Percentiles rank a stretch among this genome's conserved stretches.
Conservation (phyloP, 2,888 invertebrate genomes). For the Seira sanloemensis region DNA sequence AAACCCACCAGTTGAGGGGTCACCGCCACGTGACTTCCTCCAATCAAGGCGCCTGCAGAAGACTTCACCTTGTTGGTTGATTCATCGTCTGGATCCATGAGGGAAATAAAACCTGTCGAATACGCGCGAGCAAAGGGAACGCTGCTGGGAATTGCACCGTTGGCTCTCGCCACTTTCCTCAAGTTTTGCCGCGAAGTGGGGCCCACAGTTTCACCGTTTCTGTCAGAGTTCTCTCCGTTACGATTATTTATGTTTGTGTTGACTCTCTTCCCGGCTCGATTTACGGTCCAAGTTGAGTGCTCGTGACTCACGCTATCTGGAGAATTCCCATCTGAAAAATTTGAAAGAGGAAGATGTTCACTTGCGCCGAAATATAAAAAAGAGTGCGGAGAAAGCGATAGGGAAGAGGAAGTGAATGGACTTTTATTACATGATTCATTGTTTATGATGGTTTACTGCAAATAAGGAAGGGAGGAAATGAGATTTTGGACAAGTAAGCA, state of each 20-base stretch:
- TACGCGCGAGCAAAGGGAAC: slow-evolving; percentile 38
- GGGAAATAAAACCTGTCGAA: slow-evolving; percentile 47
- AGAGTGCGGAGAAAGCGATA: neutral
- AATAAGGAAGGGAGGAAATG: neutral
- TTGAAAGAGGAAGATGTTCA: neutral
- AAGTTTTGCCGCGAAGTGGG: neutral
- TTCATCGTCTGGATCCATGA: slow-evolving; percentile 8
- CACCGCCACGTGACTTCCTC: slow-evolving; percentile 7
- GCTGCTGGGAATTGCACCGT: neutral
- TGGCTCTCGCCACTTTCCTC: slow-evolving; percentile 1
- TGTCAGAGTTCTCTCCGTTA: neutral
- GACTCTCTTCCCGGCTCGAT: neutral
- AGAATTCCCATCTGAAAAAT: neutral
- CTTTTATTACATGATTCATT: neutral
- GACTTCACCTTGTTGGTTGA: neutral
- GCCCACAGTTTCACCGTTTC: neutral
- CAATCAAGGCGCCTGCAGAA: slow-evolving; percentile 2
- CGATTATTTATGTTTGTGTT: neutral
- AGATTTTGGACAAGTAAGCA: neutral
- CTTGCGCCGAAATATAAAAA: neutral
- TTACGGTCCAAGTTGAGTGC: neutral
- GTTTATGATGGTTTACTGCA: neutral
- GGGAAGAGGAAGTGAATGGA: neutral
- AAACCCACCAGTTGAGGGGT: slow-evolving; percentile 35
- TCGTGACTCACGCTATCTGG: neutral